These are phyloP conservation scores for Drosophila lutescens DNA, from an alignment of 2,888 invertebrate genomes.

Conservation along the genomic window DNA sequence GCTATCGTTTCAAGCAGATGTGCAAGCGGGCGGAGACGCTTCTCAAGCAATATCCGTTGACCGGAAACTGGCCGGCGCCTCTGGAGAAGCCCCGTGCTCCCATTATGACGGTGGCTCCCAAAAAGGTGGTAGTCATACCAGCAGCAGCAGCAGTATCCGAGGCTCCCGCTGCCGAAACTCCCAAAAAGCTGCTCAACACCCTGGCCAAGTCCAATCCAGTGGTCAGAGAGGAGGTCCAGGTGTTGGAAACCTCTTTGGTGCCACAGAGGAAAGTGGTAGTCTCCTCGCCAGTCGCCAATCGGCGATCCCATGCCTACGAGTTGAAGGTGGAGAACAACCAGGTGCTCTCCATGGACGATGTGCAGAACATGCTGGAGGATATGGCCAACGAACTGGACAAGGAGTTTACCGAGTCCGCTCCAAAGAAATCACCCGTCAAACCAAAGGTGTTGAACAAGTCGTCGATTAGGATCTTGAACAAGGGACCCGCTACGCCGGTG, in stretches of 20 bases:
- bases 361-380: conserved; percentile 74
- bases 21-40: conserved; percentile 90
- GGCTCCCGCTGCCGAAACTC: neutral
- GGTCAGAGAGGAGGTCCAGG: conserved; percentile 51
- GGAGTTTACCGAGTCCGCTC: neutral
- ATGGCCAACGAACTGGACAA: conserved; percentile 53
- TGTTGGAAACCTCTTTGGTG: conserved; percentile 54
- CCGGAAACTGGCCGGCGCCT: conserved; percentile 86
- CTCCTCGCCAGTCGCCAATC: neutral
- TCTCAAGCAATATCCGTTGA: conserved; percentile 88
- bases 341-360: conserved; percentile 80
- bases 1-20: conserved; percentile 90
- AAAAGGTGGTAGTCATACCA: neutral
- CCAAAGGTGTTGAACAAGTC: conserved; percentile 83
- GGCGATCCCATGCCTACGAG: conserved; percentile 53
- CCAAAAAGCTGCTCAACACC: conserved; percentile 62
- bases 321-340: conserved; percentile 80
- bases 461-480: conserved; percentile 82
- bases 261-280: conserved; percentile 48
- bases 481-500: conserved; percentile 66
- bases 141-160: no score
- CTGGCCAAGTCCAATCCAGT: conserved; percentile 51
- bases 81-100: conserved; percentile 82
- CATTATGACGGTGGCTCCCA: conserved; percentile 43
- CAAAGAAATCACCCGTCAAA: conserved; percentile 32